Base-by-base conservation (phyloP, 2,113 vertebrate genomes). In the Lates calcarifer region DNA sequence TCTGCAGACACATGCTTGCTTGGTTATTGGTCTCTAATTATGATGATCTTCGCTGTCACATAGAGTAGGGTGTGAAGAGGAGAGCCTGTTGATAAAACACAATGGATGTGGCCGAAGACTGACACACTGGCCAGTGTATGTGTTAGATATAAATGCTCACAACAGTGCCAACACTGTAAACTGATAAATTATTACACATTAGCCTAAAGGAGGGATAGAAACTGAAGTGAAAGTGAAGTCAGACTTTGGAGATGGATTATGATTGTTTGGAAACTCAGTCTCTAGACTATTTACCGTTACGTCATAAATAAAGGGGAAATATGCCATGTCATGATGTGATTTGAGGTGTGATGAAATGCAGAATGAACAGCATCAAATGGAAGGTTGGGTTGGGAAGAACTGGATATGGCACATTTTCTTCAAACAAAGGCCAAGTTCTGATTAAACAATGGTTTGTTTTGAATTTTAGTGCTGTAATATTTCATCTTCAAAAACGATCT, bases 281-380 rank as follows among this genome's bases (percentile, higher is more conserved):
- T 49, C 58, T 26, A 39, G 18, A 18, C 43, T n/a, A 20, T 45
- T 72, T 20, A n/a, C n/a, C n/a, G n/a, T n/a, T n/a, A 67, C 28
- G 68, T 43, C 26, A 57, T 74, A 74, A 77, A 82, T 74, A 43
- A 18, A 28, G 17, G 8, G 22, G 5, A 0, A 53, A 53, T 53
- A 51, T 74, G 28, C 58, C 58, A 58, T 18, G 33, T 37, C 29
- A 51, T 28, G 68, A 78, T 78, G 57, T 71, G 74, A 85, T 73
- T 85, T 69, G 70, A 72, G 37, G 22, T 33, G 68, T 47, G 45
- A 47, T 7, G 45, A 47, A 47, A 47, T 47, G 17, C 45, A 47
- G 18, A 47, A 47, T 47, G 17, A 7, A 47, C 20, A 22, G 20
- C 18, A 20, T 2, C 20, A 49, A 49, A 49, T 6, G 7, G 47